phyloP scores from a whole-genome alignment of 2,113 vertebrate genomes.

The Neodon shergylaensis region DNA sequence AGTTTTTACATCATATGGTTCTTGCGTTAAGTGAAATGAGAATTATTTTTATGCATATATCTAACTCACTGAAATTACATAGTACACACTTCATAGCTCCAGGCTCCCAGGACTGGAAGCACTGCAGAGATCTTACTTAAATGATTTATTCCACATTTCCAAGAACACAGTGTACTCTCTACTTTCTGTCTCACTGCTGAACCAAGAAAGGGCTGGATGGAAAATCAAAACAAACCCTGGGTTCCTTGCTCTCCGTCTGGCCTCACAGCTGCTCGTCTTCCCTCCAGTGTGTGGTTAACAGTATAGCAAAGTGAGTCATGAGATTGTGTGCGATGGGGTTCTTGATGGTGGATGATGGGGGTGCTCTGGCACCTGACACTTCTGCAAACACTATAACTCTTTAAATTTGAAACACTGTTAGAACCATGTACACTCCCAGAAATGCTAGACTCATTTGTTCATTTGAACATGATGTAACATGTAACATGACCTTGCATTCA shows the following conservation, averaged over 20 bases:
- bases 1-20: not conserved
- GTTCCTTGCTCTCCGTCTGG: not conserved
- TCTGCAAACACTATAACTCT: not conserved
- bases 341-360: not conserved
- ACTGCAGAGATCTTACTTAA: not conserved
- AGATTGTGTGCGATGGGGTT: not conserved
- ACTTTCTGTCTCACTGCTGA: not conserved
- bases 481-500: not conserved
- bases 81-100: not conserved
- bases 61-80: not conserved
- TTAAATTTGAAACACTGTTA: not conserved
- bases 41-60: not conserved
- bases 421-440: not conserved
- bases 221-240: not conserved
- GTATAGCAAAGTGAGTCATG: not conserved
- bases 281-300: not conserved
- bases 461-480: not conserved
- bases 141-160: not conserved
- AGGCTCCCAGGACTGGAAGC: not conserved
- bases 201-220: not conserved
- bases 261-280: not conserved
- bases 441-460: not conserved
- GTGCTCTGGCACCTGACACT: not conserved
- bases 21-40: not conserved
- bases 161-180: not conserved